phyloP scores from a whole-genome alignment of 1,140 invertebrate genomes.

The Dinothrombium tinctorium region DNA sequence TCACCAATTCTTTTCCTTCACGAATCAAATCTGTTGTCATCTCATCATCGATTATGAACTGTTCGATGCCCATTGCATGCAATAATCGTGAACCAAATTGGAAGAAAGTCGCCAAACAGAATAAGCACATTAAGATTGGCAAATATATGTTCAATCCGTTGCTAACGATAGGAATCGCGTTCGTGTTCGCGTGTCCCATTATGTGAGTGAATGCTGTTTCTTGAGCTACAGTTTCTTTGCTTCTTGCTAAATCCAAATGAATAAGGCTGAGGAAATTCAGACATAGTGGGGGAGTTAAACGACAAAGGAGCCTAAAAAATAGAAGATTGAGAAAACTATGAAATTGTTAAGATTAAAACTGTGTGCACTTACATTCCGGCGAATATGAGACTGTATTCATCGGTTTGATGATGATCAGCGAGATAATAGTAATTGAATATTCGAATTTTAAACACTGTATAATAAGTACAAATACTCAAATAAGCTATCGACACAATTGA shows the following conservation, averaged over 20 bases:
- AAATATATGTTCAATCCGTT: slow-evolving; percentile 98
- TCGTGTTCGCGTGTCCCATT: slow-evolving; percentile 99
- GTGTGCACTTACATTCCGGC: slow-evolving; percentile 46
- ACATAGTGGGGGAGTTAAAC: slow-evolving; percentile 91
- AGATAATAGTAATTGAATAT: slow-evolving; percentile 92
- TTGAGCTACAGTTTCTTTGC: slow-evolving; percentile 36
- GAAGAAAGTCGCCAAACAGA: slow-evolving; percentile 86
- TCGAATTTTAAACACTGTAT: slow-evolving; percentile 83
- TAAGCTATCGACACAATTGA: slow-evolving; percentile 77
- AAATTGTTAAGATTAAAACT: slow-evolving; percentile 22
- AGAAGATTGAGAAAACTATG: slow-evolving; percentile 23
- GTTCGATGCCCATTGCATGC: slow-evolving; percentile 67
- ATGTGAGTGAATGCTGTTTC: slow-evolving; percentile 82
- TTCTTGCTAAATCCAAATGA: slow-evolving; percentile 76
- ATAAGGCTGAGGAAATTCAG: slow-evolving; percentile 92
- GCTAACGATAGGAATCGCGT: slow-evolving; percentile 85
- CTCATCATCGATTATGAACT: slow-evolving; percentile 80
- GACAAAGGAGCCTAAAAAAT: slow-evolving; percentile 58
- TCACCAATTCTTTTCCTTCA: slow-evolving; percentile 71
- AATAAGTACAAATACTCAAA: slow-evolving; percentile 90
- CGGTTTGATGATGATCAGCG: slow-evolving; percentile 87
- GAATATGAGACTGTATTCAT: slow-evolving; percentile 95
- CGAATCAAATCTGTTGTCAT: slow-evolving; percentile 79
- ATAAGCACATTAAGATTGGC: slow-evolving; percentile 78
- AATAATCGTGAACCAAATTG: slow-evolving; percentile 68